A percentile compares a stretch with the other conserved stretches of the same genome.
Evolutionary conservation across 2,113 vertebrate genomes (phyloP).

Genomic region (Periophthalmus modestus): DNA sequence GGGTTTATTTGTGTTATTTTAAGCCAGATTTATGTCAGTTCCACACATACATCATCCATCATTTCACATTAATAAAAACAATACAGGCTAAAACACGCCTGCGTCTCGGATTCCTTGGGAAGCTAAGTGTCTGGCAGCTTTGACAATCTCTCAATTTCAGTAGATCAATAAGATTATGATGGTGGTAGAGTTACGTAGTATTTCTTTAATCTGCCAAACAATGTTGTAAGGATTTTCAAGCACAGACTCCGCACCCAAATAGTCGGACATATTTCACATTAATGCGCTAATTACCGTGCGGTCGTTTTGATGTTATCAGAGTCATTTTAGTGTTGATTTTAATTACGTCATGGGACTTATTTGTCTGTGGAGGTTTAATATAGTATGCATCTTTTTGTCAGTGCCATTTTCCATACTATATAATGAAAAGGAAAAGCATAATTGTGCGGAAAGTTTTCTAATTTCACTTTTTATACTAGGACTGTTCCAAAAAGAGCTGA

Average conservation of each 20-base stretch:
- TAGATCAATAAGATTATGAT: not conserved
- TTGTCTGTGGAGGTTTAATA: not conserved
- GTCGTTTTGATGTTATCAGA: not conserved
- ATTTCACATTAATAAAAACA: not conserved
- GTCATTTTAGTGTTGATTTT: not conserved
- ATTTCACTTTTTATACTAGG: too few species aligned
- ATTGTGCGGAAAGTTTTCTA: too few species aligned
- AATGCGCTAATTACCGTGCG: not conserved
- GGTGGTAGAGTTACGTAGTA: not conserved
- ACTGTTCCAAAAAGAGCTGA: too few species aligned
- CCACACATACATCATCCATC: not conserved
- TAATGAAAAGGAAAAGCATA: too few species aligned
- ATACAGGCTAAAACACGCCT: not conserved
- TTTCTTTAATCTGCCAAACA: not conserved
- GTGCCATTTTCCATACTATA: too few species aligned
- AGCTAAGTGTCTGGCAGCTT: not conserved
- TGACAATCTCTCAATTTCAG: not conserved
- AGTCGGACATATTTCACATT: not conserved
- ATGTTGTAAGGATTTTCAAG: not conserved
- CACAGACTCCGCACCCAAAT: not conserved
- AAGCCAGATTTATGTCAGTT: not conserved
- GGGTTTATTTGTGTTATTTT: not conserved
- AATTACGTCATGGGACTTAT: not conserved
- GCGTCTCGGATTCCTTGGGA: not conserved
- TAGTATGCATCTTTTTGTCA: not conserved